Conservation (phyloP, 2,797 vertebrate genomes). For the Halcyon leucocephala region DNA sequence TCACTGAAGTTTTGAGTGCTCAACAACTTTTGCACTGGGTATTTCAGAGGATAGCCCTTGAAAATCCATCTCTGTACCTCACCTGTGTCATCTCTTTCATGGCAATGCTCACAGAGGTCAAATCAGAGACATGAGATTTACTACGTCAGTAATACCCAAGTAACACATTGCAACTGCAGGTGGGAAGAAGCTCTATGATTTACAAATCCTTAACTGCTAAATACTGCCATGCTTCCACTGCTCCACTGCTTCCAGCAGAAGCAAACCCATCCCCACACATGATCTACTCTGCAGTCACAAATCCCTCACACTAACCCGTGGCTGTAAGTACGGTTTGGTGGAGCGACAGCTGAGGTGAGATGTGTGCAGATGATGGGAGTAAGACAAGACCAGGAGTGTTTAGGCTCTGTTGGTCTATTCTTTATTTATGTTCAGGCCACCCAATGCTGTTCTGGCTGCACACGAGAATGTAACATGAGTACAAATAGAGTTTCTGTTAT, state of each 20-base stretch:
- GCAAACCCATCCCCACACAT: not conserved
- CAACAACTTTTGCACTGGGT: not conserved
- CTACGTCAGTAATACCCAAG: not conserved
- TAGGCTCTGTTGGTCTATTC: not conserved
- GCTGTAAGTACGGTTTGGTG: not conserved
- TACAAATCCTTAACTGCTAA: not conserved
- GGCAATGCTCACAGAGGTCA: not conserved
- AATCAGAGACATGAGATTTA: not conserved
- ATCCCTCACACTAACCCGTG: not conserved
- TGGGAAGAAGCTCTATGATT: not conserved
- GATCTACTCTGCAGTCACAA: not conserved
- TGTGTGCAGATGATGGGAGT: not conserved
- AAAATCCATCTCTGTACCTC: not conserved
- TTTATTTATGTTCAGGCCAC: not conserved
- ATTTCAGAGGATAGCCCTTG: not conserved
- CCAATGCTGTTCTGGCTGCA: not conserved
- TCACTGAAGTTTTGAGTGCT: not conserved
- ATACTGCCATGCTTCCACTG: too few species aligned
- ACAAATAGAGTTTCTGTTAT: not conserved
- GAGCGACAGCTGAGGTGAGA: not conserved
- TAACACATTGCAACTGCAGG: not conserved
- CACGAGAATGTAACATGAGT: not conserved
- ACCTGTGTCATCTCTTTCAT: not conserved
- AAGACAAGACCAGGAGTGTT: not conserved
- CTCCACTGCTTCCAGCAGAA: not conserved